Base-by-base conservation (phyloP, 2,888 invertebrate genomes). In the Protodeltote pygarga region DNA sequence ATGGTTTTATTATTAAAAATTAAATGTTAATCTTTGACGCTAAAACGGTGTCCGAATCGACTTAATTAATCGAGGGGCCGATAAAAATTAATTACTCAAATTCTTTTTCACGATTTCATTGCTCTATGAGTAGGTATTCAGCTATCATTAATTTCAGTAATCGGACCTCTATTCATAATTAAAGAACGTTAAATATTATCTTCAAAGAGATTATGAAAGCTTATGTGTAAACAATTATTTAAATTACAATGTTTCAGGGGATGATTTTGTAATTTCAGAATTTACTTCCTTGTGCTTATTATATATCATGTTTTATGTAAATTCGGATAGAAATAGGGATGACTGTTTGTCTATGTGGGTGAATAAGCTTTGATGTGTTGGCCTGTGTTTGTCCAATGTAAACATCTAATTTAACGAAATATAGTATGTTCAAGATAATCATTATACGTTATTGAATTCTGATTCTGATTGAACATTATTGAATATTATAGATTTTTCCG, bases 71-170 rank as follows among this genome's bases (percentile, higher is more conserved):
- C 40, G 35, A 45, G 39, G 50, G 46, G 37, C 46, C 49, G 59
- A 68, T 65, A 70, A 65, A 69, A 68, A 62, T 62, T 65, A 62
- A 68, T 65, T 71, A 71, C 47, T 55, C 42, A 32, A 63, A 55
- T 69, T 68, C 40, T 57, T 53, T 60, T 65, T 67, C 61, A 60
- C 41, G 54, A 63, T 71, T 69, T 51, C 48, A 52, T 45, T 60
- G 47, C 51, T 42, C 57, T 60, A 53, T 58, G 55, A 52, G 51
- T n/a, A n/a, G n/a, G n/a, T 57, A 59, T 63, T 53, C 67, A 47
- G 66, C 52, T 70, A 58, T 55, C 51, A 71, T 71, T 71, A 71
- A 71, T 69, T 65, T 55, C 47, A 50, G 55, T 69, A 72, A 66
- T 64, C 72, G 57, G 67, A 57, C 64, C 57, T 55, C 52, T 52